Conservation (phyloP, 2,888 invertebrate genomes). For the Cosmia pyralina region DNA sequence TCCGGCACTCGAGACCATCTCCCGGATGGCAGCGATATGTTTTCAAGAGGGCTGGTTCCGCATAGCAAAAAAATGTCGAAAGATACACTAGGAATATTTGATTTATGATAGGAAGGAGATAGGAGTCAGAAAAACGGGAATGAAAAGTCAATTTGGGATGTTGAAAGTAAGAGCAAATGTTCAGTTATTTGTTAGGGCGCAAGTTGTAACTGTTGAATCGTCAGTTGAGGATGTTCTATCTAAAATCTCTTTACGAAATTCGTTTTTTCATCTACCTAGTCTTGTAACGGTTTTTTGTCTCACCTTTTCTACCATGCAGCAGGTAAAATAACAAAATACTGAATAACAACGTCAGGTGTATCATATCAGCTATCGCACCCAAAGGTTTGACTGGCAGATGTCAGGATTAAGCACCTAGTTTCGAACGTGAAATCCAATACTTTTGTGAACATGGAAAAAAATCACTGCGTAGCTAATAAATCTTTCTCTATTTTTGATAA, state of each 20-base stretch:
- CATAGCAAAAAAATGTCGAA: conserved; percentile 51
- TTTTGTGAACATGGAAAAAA: conserved; percentile 34
- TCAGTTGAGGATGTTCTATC: no score
- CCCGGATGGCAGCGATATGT: conserved; percentile 84
- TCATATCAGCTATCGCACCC: conserved; percentile 31
- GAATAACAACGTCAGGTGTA: conserved; percentile 31
- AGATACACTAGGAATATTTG: conserved; percentile 47
- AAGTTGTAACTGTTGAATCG: neutral
- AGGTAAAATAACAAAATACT: conserved; percentile 30
- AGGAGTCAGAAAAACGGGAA: neutral
- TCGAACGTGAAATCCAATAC: conserved; percentile 51
- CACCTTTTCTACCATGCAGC: neutral
- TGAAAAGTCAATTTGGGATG: conserved; percentile 17
- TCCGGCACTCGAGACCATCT: conserved; percentile 79
- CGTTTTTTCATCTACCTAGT: neutral
- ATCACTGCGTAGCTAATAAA: conserved; percentile 27
- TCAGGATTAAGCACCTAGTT: conserved; percentile 40
- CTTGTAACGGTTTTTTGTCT: neutral
- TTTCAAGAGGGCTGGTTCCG: conserved; percentile 70
- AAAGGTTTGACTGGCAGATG: conserved; percentile 56
- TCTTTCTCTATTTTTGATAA: conserved; percentile 22
- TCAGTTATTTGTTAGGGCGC: neutral
- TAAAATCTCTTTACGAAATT: no score
- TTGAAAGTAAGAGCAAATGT: conserved; percentile 20
- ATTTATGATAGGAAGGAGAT: conserved; percentile 58